A percentile compares a stretch with the other conserved stretches of the same genome.
phyloP scores from a whole-genome alignment of 2,113 vertebrate species.

The Cottus gobio region DNA sequence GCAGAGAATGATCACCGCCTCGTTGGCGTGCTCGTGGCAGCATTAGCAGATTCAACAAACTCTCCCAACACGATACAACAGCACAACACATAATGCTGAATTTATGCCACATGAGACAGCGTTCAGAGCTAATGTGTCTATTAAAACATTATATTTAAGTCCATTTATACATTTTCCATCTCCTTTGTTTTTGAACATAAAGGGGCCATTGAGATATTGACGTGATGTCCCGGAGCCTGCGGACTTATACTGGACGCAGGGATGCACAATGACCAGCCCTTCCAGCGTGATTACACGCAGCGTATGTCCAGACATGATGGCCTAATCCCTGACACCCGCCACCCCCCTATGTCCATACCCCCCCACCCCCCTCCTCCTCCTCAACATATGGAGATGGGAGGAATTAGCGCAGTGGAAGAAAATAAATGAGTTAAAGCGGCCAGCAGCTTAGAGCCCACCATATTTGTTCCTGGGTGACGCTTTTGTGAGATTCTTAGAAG shows the following conservation, averaged over 20 bases:
- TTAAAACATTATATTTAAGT: background rate
- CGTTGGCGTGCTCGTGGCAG: background rate
- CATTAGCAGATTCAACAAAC: background rate
- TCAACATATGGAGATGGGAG: slow-evolving; percentile 81
- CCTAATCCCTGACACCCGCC: slow-evolving; percentile 68
- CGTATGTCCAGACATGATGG: slow-evolving; percentile 75
- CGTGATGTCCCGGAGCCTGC: background rate
- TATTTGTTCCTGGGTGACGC: slow-evolving; percentile 68
- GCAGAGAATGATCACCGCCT: background rate
- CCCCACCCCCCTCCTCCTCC: slow-evolving; percentile 21
- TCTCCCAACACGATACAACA: background rate
- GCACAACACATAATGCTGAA: background rate
- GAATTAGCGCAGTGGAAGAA: slow-evolving; percentile 81
- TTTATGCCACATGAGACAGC: background rate
- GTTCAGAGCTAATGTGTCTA: background rate
- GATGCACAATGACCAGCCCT: slow-evolving; percentile 43
- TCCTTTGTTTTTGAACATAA: background rate
- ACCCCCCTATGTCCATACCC: background rate
- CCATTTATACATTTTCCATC: background rate
- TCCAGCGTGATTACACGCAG: slow-evolving; percentile 59
- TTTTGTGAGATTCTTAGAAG: slow-evolving; percentile 62
- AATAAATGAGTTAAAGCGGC: slow-evolving; percentile 80
- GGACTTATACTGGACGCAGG: slow-evolving; percentile 21
- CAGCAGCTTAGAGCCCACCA: slow-evolving; percentile 56
- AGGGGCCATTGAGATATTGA: background rate